These are phyloP conservation scores for Hucho hucho DNA, from an alignment of 2,113 vertebrate species.

Conservation along the genomic window DNA sequence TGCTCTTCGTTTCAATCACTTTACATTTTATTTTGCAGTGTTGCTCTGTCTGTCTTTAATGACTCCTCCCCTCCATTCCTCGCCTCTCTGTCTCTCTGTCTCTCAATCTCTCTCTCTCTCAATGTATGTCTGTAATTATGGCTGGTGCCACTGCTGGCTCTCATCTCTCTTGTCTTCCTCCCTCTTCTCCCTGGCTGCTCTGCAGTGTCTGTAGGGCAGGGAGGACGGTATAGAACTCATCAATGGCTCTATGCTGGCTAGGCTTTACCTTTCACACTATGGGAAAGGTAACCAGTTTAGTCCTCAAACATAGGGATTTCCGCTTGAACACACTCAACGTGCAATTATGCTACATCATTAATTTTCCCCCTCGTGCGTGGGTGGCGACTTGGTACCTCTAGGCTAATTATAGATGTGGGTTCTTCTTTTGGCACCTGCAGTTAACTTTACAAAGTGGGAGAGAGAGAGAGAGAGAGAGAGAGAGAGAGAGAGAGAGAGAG, in stretches of 20 bases:
- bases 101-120: slow-evolving; percentile 22
- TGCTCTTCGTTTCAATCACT: too few relatives aligned
- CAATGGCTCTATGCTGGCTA: not conserved
- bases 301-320: slow-evolving; percentile 15
- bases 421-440: slow-evolving; percentile 34
- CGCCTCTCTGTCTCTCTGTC: slow-evolving; percentile 1
- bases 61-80: too few relatives aligned
- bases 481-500: too few relatives aligned
- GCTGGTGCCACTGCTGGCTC: slow-evolving; percentile 32
- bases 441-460: not conserved
- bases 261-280: slow-evolving; percentile 25
- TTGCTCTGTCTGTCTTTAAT: too few relatives aligned
- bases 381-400: slow-evolving; percentile 63
- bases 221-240: slow-evolving; percentile 5
- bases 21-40: too few relatives aligned
- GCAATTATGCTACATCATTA: slow-evolving; percentile 63
- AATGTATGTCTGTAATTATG: slow-evolving; percentile 36
- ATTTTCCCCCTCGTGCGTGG: slow-evolving; percentile 55
- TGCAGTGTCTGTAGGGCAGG: slow-evolving; percentile 20
- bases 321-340: slow-evolving; percentile 62
- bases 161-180: slow-evolving; percentile 7
- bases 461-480: too few relatives aligned
- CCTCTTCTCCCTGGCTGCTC: not conserved
- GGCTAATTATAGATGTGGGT: slow-evolving; percentile 66
- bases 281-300: slow-evolving; percentile 40